These are phyloP conservation scores for Boloria euphrosyne DNA, from an alignment of 2,888 invertebrate species.

Conservation along the genomic window DNA sequence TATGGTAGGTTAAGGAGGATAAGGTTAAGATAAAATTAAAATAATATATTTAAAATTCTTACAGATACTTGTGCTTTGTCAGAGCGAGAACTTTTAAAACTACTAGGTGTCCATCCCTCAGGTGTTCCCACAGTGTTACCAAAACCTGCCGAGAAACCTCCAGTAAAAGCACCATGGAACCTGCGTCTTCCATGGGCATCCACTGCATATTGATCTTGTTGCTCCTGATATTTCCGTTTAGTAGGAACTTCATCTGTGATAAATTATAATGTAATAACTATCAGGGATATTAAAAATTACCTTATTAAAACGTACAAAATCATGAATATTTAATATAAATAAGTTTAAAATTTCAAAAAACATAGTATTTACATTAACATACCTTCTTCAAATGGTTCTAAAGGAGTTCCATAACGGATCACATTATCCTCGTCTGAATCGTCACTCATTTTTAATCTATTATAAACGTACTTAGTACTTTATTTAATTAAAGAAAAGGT, in stretches of 20 bases:
- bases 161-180: slow-evolving; percentile 99
- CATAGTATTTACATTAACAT: slow-evolving; percentile 34
- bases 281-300: background rate
- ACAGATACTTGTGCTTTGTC: slow-evolving; percentile 79
- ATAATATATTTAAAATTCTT: slow-evolving; percentile 37
- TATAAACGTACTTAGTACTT: background rate
- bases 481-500: background rate
- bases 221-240: slow-evolving; percentile 89
- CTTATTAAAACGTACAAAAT: background rate
- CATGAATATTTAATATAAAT: background rate
- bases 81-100: slow-evolving; percentile 93
- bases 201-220: slow-evolving; percentile 91
- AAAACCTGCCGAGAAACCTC: slow-evolving; percentile 98
- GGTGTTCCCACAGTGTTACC: slow-evolving; percentile 97
- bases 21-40: too few species aligned
- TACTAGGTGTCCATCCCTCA: slow-evolving; percentile 96
- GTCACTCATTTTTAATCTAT: slow-evolving; percentile 56
- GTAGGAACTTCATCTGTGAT: slow-evolving; percentile 88
- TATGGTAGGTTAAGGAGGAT: too few species aligned
- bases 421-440: slow-evolving; percentile 85
- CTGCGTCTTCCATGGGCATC: slow-evolving; percentile 94
- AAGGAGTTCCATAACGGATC: slow-evolving; percentile 89
- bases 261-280: background rate
- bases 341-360: too few species aligned
- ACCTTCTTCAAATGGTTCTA: slow-evolving; percentile 94